phyloP scores from a whole-genome alignment of 23 tunicate species.

The Trididemnum nubilum region DNA sequence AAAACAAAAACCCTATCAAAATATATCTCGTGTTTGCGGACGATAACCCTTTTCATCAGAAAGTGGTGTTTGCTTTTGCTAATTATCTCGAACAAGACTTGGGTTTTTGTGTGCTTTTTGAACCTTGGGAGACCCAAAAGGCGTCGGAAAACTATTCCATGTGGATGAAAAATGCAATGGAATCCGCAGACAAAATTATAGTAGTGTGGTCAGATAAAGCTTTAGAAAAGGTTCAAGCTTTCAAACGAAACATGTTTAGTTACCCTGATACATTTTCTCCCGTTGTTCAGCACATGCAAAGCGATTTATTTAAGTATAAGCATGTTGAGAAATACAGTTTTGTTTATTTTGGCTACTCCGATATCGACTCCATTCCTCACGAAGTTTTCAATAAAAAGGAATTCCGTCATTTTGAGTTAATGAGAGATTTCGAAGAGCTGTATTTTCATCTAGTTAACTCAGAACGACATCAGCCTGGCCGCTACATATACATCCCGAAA shows the following conservation, averaged over 20 bases:
- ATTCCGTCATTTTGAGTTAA: constrained; percentile 29
- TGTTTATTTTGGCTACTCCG: constrained; percentile 52
- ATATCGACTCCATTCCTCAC: constrained; percentile 25
- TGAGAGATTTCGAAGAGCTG: constrained; percentile 57
- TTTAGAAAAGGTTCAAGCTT: neutral
- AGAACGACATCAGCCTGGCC: constrained; percentile 37
- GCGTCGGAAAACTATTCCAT: neutral
- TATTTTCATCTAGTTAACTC: constrained; percentile 33
- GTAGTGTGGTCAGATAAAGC: constrained; percentile 54
- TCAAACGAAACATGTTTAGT: neutral
- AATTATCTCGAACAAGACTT: constrained; percentile 52
- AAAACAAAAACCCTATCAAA: no score
- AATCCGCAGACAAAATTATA: constrained; percentile 41
- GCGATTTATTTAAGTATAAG: constrained; percentile 32
- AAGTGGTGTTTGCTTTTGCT: constrained; percentile 50
- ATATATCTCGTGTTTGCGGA: no score
- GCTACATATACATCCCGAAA: neutral
- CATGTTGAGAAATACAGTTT: constrained; percentile 35
- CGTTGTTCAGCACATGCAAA: constrained; percentile 33
- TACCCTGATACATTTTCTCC: constrained; percentile 50
- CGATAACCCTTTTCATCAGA: constrained; percentile 43
- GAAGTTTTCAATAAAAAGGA: neutral
- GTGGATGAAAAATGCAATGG: constrained; percentile 43
- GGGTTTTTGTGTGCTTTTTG: constrained; percentile 60
- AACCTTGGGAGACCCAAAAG: constrained; percentile 38